Evolutionary conservation across 2,888 invertebrate genomes (phyloP), one percentile per base, ranked within the genome.

Genomic region (Nemapogon koenigi): DNA sequence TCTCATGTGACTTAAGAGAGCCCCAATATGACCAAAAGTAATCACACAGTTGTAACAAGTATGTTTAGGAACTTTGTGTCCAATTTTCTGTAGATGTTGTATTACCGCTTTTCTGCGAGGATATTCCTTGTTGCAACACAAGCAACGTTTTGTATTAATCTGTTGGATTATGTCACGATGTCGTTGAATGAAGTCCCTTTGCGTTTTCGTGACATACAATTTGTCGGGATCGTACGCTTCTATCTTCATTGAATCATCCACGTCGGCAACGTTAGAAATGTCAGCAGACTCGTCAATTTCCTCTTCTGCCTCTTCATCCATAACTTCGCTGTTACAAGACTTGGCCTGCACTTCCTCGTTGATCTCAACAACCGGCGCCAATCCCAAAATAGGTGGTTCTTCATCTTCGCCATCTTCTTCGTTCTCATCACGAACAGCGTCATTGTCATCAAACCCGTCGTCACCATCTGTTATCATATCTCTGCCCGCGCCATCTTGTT

Each of bases 41-140:
- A 83, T 64, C 41, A 84, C 82, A 50, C 84, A 85, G 51, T 82
- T 82, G 47, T 83, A 84, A 49, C 84, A 85, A 0, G 84, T 84
- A 47, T 82, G 84, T 47, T 83, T 81, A 1, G 84, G 83, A 35
- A 84, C 83, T 61, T 76, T 78, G 42, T 73, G 68, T 2, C 80
- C 80, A 53, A 76, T 81, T 57, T 81, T 81, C 53, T 81, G 80
- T 39, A 81, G 57, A 50, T 81, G 80, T 43, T 80, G 80, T 47
- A 81, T 80, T 25, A 81, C 79, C 8, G 80, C 76, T 51, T 81
- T 81, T 40, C 80, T 58, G 2, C 80, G 66, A 2, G 80, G 79
- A 49, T 80, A 69, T 46, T 70, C 69, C 43, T 62, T 63, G 31
- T 78, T 67, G 42, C 80, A 80, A 45, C 80, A 80, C 16, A 78